These are phyloP conservation scores for Sciurus vulgaris DNA, from an alignment of 2,797 vertebrate genomes.

Conservation along the genomic window DNA sequence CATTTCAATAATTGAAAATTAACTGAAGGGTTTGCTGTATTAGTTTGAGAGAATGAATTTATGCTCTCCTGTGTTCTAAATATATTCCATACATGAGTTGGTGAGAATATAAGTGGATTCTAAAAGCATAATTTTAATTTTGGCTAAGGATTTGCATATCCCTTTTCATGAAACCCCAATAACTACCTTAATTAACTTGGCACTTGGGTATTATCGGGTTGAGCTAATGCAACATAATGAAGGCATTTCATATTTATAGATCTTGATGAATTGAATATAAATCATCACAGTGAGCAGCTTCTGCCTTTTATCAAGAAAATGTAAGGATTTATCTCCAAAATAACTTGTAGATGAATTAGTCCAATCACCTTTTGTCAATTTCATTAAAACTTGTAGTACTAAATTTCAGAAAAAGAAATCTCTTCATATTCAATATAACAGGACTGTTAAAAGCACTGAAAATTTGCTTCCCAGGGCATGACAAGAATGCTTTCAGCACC, in stretches of 20 bases:
- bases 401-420: background rate
- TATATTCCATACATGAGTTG: background rate
- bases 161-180: background rate
- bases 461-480: background rate
- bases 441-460: background rate
- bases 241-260: background rate
- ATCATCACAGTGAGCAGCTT: conserved; percentile 13
- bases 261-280: conserved; percentile 35
- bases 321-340: background rate
- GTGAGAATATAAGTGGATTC: background rate
- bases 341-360: conserved; percentile 16
- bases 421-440: background rate
- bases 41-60: background rate
- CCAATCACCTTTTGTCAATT: background rate
- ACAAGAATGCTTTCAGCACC: conserved; percentile 38
- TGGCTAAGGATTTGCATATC: conserved; percentile 9
- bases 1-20: conserved; percentile 45
- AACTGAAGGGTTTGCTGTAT: background rate
- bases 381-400: background rate
- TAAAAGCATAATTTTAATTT: conserved; percentile 39
- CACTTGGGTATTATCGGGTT: background rate
- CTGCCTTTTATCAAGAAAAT: conserved; percentile 10
- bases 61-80: background rate
- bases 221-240: conserved; percentile 19
- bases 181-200: conserved; percentile 41